Base-by-base conservation (phyloP, 30 jellyfish, hydroid and myxozoan species). In the Aurelia aurita region DNA sequence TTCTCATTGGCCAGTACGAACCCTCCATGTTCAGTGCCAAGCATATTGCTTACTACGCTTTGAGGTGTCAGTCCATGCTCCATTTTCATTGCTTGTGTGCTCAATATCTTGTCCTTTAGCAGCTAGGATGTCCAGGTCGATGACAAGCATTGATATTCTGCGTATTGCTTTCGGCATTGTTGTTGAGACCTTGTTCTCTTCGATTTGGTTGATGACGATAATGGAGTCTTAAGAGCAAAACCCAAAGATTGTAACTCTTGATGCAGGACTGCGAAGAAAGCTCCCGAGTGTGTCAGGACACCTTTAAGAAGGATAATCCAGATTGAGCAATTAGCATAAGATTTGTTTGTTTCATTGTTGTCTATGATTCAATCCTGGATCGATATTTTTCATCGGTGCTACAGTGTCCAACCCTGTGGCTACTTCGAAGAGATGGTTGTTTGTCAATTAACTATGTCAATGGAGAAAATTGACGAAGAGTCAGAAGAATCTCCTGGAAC, bases 391-490 rank as follows among this genome's bases (percentile, higher is more conserved):
- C 34, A 8, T 22, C 34, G 73, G 1, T 16, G 10, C 73, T 21
- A 39, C 35, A 18, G 35, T 15, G 34, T 22, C 34, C 23, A 61
- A 61, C n/a, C 20, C 35, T 32, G n/a, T 61, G 73, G 34, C 29
- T 21, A 39, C 34, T 39, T 22, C 29, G 34, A 22, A 2, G 35
- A 39, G 51, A 39, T 39, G 51, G 51, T 39, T 39, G 51, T 39
- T 39, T 21, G 29, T 19, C 20, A 22, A 46, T n/a, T n/a, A n/a
- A 61, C 15, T 31, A 77, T 60, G 89, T 80, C 78, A 49, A 81
- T 81, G 91, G 91, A 81, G 62, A 81, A 72, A 19, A 81, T 81
- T 39, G 78, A 81, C 0, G 91, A 81, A 54, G 91, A 81, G 67
- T 72, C 91, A 0, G 71, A 31, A 19, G 91, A 66, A 49, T 74